Conservation (phyloP, 2,113 vertebrate species). For the Eleginops maclovinus region DNA sequence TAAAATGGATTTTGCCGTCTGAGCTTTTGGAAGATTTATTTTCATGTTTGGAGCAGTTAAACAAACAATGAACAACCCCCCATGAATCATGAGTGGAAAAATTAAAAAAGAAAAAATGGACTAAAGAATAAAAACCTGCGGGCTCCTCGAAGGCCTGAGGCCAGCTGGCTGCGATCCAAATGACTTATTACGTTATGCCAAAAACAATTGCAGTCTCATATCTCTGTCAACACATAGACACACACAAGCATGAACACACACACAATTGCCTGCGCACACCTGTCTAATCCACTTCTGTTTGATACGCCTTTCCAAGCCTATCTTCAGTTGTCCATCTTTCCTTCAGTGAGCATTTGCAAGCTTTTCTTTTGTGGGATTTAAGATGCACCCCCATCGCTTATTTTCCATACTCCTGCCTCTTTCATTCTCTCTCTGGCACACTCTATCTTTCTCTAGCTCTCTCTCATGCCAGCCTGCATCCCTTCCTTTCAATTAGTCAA, state of each 20-base stretch:
- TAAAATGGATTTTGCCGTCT: constrained; percentile 56
- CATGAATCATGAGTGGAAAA: constrained; percentile 26
- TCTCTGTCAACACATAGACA: constrained; percentile 67
- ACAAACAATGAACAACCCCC: constrained; percentile 16
- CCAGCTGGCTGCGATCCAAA: constrained; percentile 75
- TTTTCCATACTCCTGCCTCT: constrained; percentile 52
- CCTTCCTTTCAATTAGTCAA: constrained; percentile 85
- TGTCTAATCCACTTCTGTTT: constrained; percentile 79
- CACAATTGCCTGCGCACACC: constrained; percentile 59
- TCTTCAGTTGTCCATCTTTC: constrained; percentile 81
- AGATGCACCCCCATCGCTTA: constrained; percentile 40
- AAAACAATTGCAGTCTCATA: constrained; percentile 68
- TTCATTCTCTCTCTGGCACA: constrained; percentile 49
- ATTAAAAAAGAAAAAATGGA: constrained; percentile 39
- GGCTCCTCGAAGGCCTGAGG: constrained; percentile 51
- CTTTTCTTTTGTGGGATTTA: constrained; percentile 74
- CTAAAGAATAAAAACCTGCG: constrained; percentile 20
- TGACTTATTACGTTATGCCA: constrained; percentile 71
- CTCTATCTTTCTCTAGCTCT: constrained; percentile 19
- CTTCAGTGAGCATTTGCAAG: constrained; percentile 63
- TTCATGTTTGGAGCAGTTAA: constrained; percentile 22
- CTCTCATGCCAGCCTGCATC: constrained; percentile 70
- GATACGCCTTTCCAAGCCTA: constrained; percentile 74
- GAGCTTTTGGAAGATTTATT: constrained; percentile 49
- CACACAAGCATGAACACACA: constrained; percentile 39